Evolutionary conservation across 2,888 invertebrate species (phyloP), one percentile per base, ranked within the genome.

Genomic region (Latheticus oryzae): DNA sequence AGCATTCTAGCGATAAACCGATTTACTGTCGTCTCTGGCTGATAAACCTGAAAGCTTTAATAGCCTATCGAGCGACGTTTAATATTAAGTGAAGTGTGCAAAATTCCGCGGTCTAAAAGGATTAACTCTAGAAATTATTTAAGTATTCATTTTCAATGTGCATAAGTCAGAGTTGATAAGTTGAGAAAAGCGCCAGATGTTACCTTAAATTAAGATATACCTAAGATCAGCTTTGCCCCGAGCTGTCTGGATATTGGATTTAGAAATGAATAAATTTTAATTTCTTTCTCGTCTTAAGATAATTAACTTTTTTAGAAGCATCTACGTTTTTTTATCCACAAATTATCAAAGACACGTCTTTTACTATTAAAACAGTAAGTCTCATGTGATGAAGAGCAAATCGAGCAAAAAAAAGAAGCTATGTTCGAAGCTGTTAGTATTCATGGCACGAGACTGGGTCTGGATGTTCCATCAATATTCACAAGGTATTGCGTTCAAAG

Each of bases 261-360:
- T 74, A 72, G 67, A 68, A 69, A 71, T 73, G 75, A 76, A 76
- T 77, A 77, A 77, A 77, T 77, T 76, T 75, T 74, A 75, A 77
- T 77, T 76, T 76, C 73, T 48, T 38, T 33, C 24, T 38, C 42
- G 50, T 50, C 50, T 55, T 59, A 55, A 54, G 59, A 55, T 59
- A 54, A 59, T 59, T 55, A 59, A 35, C 40, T 58, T 59, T 55
- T 59, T 55, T 48, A 13, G 9, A 28, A 17, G 43, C 30, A 40
- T 12, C 24, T 24, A 23, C 23, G 9, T 23, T 15, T 2, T n/a
- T 30, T 4, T 11, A 16, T 21, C 13, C 26, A 5, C 9, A 16
- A 50, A 26, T 48, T 48, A 35, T 33, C 24, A 17, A 32, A 21
- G n/a, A n/a, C 51, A 33, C 54, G 45, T 26, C 37, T 8, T 8